Evolutionary conservation across 2,797 vertebrate genomes (phyloP).

Genomic region (Rhinogobio ventralis): DNA sequence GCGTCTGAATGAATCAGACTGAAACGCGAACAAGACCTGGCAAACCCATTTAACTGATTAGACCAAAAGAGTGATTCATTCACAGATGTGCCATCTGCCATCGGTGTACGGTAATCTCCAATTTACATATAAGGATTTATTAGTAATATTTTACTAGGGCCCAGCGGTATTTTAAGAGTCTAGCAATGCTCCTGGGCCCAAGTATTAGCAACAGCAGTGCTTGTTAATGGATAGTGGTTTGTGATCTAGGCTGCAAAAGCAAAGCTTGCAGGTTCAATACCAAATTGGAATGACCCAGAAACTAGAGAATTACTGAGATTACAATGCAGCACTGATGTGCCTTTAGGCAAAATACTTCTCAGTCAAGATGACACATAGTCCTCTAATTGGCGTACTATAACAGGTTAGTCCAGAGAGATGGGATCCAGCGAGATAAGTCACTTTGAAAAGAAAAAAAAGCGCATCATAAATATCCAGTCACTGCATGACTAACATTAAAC

Average conservation of each 20-base stretch:
- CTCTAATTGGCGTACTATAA: slow-evolving; percentile 18
- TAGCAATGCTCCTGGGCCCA: neutral
- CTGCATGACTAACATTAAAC: neutral
- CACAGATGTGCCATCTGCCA: neutral
- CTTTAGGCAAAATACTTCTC: slow-evolving; percentile 10
- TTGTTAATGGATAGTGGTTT: neutral
- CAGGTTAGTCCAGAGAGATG: slow-evolving; percentile 8
- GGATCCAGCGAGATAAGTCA: neutral
- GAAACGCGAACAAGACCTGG: neutral
- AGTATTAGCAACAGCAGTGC: neutral
- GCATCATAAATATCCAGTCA: neutral
- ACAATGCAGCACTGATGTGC: slow-evolving; percentile 5
- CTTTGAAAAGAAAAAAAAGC: neutral
- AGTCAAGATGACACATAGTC: slow-evolving; percentile 1
- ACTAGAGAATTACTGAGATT: slow-evolving; percentile 7
- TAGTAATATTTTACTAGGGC: neutral
- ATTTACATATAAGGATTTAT: neutral
- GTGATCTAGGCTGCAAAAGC: neutral
- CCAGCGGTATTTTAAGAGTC: neutral
- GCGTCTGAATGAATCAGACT: neutral
- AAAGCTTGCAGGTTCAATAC: slow-evolving; percentile 7
- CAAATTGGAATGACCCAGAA: slow-evolving; percentile 25
- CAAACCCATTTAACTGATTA: neutral
- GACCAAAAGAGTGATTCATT: neutral
- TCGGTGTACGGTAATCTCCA: neutral